Percentiles rank a stretch among this genome's conserved stretches.
Conservation (phyloP, 30 jellyfish, hydroid and myxozoan genomes). For the Hydractinia symbiolongicarpus region DNA sequence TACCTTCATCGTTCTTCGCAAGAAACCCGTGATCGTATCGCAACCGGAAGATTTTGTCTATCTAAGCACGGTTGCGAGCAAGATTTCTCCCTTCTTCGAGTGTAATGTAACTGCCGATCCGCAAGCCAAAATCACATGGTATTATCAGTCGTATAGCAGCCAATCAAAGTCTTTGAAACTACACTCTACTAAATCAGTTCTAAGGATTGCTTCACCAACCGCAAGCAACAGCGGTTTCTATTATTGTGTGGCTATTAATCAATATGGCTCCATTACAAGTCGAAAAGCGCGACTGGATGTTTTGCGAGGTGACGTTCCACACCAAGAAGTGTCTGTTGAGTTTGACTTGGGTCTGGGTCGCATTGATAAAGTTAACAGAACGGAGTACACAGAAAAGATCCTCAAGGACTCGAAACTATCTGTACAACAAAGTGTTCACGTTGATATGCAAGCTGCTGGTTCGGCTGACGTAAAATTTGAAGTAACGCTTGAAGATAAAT, state of each 20-base stretch:
- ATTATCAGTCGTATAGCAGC: conserved; percentile 13
- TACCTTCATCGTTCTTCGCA: conserved; percentile 30
- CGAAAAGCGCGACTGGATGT: conserved; percentile 59
- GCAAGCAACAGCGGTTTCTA: conserved; percentile 40
- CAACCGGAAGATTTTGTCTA: conserved; percentile 44
- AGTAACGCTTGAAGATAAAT: too few relatives aligned
- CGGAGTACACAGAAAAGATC: too few relatives aligned
- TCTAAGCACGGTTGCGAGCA: conserved; percentile 21
- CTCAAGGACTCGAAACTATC: too few relatives aligned
- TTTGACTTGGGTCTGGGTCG: too few relatives aligned
- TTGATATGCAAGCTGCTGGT: too few relatives aligned
- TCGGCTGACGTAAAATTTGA: too few relatives aligned
- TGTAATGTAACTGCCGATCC: conserved; percentile 68
- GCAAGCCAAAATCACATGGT: conserved; percentile 52
- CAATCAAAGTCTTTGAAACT: neutral
- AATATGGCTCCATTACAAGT: conserved; percentile 36
- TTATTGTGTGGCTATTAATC: conserved; percentile 43
- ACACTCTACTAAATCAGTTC: conserved; percentile 25
- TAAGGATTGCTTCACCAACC: conserved; percentile 15
- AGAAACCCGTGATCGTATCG: conserved; percentile 17
- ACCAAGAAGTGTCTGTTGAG: conserved; percentile 9
- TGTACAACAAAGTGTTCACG: too few relatives aligned
- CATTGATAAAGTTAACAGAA: too few relatives aligned
- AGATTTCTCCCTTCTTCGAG: conserved; percentile 15
- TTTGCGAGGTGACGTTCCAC: conserved; percentile 38